Conservation (phyloP, 1,140 invertebrate species). For the Armadillidium nasatum region DNA sequence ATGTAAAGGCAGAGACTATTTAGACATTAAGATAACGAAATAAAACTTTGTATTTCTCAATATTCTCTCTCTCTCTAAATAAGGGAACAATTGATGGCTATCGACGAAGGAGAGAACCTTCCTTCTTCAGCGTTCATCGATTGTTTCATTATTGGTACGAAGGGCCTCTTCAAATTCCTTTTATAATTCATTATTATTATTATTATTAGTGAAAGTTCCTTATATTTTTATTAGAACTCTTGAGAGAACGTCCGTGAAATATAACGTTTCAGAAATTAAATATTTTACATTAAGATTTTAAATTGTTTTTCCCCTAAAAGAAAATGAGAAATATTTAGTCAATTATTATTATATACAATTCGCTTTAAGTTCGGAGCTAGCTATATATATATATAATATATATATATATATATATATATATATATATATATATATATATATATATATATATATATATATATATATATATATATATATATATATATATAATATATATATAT, state of each 20-base stretch:
- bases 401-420: conserved; percentile 17
- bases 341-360: conserved; percentile 11
- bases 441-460: conserved; percentile 20
- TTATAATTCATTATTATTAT: not conserved
- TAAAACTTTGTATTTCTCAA: too few relatives aligned
- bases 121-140: too few relatives aligned
- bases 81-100: too few relatives aligned
- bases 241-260: not conserved
- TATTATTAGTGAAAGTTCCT: not conserved
- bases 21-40: too few relatives aligned
- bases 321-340: conserved; percentile 2
- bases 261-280: not conserved
- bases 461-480: conserved; percentile 10
- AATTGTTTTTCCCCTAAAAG: not conserved
- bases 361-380: conserved; percentile 1
- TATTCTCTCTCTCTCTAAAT: too few relatives aligned
- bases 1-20: too few relatives aligned
- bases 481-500: not conserved
- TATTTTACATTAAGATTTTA: not conserved
- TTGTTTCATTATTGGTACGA: too few relatives aligned
- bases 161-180: too few relatives aligned
- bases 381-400: conserved; percentile 21
- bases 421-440: conserved; percentile 29
- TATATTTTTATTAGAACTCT: not conserved
- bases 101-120: too few relatives aligned